These are phyloP conservation scores for Forbesichthys agassizii DNA, from an alignment of 2,113 vertebrate species.

Conservation along the genomic window DNA sequence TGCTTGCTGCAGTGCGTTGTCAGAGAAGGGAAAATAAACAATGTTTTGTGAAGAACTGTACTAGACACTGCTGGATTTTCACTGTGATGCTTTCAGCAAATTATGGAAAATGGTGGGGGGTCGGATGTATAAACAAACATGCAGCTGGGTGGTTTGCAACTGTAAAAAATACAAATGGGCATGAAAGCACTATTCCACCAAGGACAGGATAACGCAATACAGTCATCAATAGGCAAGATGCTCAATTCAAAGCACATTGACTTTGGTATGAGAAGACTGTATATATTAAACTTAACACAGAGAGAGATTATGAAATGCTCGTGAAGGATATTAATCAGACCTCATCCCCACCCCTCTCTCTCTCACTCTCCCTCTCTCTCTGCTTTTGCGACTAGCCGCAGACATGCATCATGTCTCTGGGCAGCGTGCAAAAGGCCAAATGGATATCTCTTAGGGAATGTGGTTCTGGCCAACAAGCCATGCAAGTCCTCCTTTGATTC, in stretches of 20 bases:
- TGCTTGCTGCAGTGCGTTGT: slow-evolving; percentile 48
- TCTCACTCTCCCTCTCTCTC: too few relatives aligned
- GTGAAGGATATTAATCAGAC: too few relatives aligned
- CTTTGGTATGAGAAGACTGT: not conserved
- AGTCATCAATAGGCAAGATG: not conserved
- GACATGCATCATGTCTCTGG: too few relatives aligned
- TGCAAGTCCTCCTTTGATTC: too few relatives aligned
- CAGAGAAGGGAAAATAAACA: slow-evolving; percentile 25
- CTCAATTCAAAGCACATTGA: slow-evolving; percentile 1
- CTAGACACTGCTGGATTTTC: slow-evolving; percentile 15
- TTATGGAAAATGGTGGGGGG: not conserved
- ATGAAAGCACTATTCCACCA: not conserved
- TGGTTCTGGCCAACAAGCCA: too few relatives aligned
- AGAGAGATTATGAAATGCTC: too few relatives aligned
- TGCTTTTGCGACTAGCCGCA: not conserved
- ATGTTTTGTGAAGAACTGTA: slow-evolving; percentile 1
- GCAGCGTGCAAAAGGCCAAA: too few relatives aligned
- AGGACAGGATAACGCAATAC: not conserved
- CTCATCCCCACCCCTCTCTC: too few relatives aligned
- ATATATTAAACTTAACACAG: too few relatives aligned
- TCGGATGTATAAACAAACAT: not conserved
- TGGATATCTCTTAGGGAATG: too few relatives aligned
- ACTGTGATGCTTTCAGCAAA: slow-evolving; percentile 12
- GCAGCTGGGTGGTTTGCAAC: not conserved
- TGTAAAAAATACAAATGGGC: not conserved